Percentiles rank a stretch among this genome's conserved stretches.
Evolutionary conservation across 2,797 vertebrate species (phyloP).

Genomic region (Ctenochaetus hawaiiensis): DNA sequence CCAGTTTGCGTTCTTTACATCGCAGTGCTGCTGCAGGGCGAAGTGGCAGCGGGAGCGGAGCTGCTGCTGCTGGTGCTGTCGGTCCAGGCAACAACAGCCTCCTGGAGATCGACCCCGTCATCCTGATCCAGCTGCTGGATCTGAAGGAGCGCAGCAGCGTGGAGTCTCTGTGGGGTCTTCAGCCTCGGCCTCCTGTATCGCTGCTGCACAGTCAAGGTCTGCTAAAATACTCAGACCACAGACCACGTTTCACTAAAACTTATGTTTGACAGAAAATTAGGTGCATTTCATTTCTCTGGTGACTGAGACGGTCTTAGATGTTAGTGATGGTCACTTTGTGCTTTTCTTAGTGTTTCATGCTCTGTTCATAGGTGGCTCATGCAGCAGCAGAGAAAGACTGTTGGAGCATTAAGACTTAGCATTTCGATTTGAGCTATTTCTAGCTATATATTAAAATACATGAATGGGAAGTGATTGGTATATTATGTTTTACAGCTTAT

Average conservation of each 20-base stretch:
- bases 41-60: constrained; percentile 16
- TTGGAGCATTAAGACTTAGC: too few species aligned
- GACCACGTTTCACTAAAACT: neutral
- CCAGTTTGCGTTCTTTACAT: constrained; percentile 81
- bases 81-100: constrained; percentile 83
- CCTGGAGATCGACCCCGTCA: constrained; percentile 95
- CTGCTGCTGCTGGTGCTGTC: constrained; percentile 62
- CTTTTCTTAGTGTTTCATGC: neutral
- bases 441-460: neutral
- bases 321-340: neutral
- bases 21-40: constrained; percentile 72
- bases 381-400: neutral
- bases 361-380: neutral
- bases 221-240: neutral
- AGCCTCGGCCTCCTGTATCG: constrained; percentile 92
- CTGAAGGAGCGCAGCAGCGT: constrained; percentile 94
- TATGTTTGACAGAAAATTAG: neutral
- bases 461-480: too few species aligned
- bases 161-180: constrained; percentile 96
- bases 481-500: neutral
- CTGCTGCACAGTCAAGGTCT: constrained; percentile 93
- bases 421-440: too few species aligned
- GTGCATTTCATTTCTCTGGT: neutral
- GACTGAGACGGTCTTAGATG: neutral
- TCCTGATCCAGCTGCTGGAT: constrained; percentile 96